A percentile compares a stretch with the other conserved stretches of the same genome.
Evolutionary conservation across 2,888 invertebrate species (phyloP).

Genomic region (Embidobia sp.): DNA sequence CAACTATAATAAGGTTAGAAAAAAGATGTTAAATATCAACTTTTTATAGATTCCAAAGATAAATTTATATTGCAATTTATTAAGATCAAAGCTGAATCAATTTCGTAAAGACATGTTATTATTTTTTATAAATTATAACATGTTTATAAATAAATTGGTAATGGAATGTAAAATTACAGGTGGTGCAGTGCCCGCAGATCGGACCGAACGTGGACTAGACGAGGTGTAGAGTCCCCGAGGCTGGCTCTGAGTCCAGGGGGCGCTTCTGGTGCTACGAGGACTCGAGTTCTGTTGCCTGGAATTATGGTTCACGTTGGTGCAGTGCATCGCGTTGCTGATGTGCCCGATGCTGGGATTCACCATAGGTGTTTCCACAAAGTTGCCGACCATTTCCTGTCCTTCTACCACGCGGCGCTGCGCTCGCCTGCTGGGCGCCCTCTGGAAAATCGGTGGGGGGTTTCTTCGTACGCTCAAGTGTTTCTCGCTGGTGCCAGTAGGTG

Average conservation of each 20-base stretch:
- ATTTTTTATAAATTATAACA: background rate
- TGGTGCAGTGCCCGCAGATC: constrained; percentile 85
- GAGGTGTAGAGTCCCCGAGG: constrained; percentile 90
- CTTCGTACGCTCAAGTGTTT: constrained; percentile 81
- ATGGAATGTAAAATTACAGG: constrained; percentile 76
- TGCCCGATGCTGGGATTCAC: constrained; percentile 68
- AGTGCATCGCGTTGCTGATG: constrained; percentile 67
- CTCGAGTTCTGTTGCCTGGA: constrained; percentile 75
- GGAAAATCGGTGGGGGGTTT: constrained; percentile 88
- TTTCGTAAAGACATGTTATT: too few relatives aligned
- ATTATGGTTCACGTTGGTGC: constrained; percentile 69
- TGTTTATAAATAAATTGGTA: too few relatives aligned
- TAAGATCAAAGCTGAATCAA: too few relatives aligned
- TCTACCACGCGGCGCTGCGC: constrained; percentile 87
- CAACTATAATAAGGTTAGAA: too few relatives aligned
- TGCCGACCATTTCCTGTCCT: constrained; percentile 82
- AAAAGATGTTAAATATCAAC: too few relatives aligned
- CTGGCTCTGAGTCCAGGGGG: constrained; percentile 89
- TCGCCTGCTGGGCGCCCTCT: constrained; percentile 89
- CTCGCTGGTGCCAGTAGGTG: constrained; percentile 74
- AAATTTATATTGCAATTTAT: too few relatives aligned
- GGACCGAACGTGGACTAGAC: constrained; percentile 91
- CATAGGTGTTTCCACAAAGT: constrained; percentile 75
- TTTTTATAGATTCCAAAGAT: too few relatives aligned
- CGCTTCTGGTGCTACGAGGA: constrained; percentile 92